Evolutionary conservation across 2,888 invertebrate genomes (phyloP), one percentile per base, ranked within the genome.

Genomic region (Ennomos fuscantarius): DNA sequence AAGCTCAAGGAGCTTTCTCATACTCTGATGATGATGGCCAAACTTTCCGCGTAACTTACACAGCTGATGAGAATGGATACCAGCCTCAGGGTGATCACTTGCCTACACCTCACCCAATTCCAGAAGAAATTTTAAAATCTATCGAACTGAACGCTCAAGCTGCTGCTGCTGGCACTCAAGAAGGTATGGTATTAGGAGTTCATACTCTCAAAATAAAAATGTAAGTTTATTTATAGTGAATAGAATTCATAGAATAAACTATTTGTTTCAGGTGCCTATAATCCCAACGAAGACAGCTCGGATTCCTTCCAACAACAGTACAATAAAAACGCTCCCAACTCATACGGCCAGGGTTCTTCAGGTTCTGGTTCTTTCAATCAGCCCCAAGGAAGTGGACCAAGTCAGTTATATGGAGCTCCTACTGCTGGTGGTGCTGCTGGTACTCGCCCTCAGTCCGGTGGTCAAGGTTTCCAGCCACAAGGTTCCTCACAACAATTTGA

Each of bases 11-110:
- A 46, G 87, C 72, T 24, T 92, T 78, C 53, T 78, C 90, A 5
- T 92, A 91, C 62, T 89, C 86, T 48, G 88, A 86, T 63, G 92
- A 92, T 64, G 90, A 92, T 57, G 92, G 92, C 6, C 85, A 89
- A 67, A 60, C 71, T 34, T 89, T 86, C 71, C 81, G 82, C 34
- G 74, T 92, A 39, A 83, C 84, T 8, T 92, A 92, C 49, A 92
- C 91, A 0, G 92, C 92, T 69, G 91, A 92, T 58, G 89, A 91
- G 69, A 90, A 91, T 37, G 92, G 92, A 1, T 92, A 82, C 62
- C 77, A 73, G 62, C 91, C 92, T 1, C 82, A 82, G 57, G 92
- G 92, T 41, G 86, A 84, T 5, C 91, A 92, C 65, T 67, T 92
- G 61, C 92, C 92, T 0, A 91, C 92, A 32, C 84, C 92, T 55